These are phyloP conservation scores for Oriolus oriolus DNA, from an alignment of 2,113 vertebrate species.

Conservation along the genomic window DNA sequence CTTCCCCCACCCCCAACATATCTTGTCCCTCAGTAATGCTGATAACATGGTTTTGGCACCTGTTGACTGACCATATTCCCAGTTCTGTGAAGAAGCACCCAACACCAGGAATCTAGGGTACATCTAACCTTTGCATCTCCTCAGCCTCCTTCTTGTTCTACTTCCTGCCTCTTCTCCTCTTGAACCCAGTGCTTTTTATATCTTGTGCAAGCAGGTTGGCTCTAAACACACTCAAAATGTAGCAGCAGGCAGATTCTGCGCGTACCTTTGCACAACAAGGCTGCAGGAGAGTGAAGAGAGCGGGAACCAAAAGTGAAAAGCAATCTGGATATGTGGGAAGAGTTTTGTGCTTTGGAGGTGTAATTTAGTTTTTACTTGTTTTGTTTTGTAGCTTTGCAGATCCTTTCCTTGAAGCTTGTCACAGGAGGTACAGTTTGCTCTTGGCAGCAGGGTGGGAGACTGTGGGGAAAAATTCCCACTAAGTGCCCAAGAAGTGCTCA, in stretches of 20 bases:
- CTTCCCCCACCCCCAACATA: accelerated
- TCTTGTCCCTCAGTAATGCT: neutral
- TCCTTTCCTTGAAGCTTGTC: neutral
- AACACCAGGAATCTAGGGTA: accelerated
- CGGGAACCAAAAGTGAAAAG: neutral
- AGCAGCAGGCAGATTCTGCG: neutral
- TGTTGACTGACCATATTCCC: neutral
- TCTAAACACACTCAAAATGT: neutral
- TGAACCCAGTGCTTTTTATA: neutral
- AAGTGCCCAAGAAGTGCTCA: constrained; percentile 20
- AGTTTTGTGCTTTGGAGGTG: neutral
- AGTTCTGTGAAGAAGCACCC: neutral
- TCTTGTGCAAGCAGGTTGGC: neutral
- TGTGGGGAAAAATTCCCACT: neutral
- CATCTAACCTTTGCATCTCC: neutral
- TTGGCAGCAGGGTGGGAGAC: neutral
- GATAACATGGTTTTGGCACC: neutral
- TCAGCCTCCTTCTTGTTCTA: neutral
- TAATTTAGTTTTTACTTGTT: neutral
- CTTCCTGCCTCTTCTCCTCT: neutral
- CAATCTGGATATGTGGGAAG: neutral
- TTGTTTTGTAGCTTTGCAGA: neutral
- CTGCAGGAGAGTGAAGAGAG: neutral
- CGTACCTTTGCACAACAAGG: neutral
- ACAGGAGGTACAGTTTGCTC: neutral